phyloP scores from a whole-genome alignment of 2,113 vertebrate species.

The Eurypyga helias region DNA sequence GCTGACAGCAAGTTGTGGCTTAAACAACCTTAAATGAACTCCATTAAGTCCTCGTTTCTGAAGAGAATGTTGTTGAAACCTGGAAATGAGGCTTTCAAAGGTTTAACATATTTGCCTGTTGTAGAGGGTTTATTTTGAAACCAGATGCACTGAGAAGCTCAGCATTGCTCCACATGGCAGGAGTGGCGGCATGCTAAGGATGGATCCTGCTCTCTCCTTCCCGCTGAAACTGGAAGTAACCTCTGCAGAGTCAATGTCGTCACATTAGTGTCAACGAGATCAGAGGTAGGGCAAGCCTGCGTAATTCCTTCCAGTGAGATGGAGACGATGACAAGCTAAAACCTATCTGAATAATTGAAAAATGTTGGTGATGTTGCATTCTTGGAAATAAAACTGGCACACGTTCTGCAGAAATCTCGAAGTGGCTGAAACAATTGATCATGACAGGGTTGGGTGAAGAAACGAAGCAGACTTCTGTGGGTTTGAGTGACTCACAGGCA shows the following conservation, averaged over 20 bases:
- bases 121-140: conserved; percentile 59
- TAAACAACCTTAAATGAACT: conserved; percentile 70
- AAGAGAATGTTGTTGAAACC: conserved; percentile 72
- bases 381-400: conserved; percentile 55
- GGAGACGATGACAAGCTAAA: conserved; percentile 44
- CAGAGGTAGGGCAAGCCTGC: background rate
- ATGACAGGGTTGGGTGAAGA: conserved; percentile 16
- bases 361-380: conserved; percentile 34
- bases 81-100: conserved; percentile 66
- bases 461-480: background rate
- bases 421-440: conserved; percentile 40
- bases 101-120: conserved; percentile 64
- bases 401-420: background rate
- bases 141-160: conserved; percentile 42
- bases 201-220: background rate
- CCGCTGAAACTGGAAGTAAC: background rate
- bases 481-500: background rate
- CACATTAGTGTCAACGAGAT: background rate
- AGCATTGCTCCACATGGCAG: conserved; percentile 16
- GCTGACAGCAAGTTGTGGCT: conserved; percentile 72
- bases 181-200: background rate
- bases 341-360: conserved; percentile 50
- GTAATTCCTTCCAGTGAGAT: background rate
- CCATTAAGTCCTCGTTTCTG: conserved; percentile 62
- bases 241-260: conserved; percentile 22